Evolutionary conservation across 2,888 invertebrate genomes (phyloP).

Genomic region (Euplexia lucipara): DNA sequence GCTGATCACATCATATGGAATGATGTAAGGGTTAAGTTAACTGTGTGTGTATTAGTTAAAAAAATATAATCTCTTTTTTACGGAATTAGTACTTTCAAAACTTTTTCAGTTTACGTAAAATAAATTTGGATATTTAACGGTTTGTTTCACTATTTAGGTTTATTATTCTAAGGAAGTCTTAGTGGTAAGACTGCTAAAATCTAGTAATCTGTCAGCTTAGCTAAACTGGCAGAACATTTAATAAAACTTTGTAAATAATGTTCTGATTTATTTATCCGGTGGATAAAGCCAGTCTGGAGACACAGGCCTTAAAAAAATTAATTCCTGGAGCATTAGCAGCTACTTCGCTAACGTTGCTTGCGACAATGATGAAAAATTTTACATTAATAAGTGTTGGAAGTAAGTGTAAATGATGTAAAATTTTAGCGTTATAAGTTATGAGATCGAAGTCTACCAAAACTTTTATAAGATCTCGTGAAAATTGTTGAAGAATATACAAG

Average conservation of each 20-base stretch:
- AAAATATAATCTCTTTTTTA: too few species aligned
- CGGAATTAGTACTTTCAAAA: too few species aligned
- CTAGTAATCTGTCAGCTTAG: too few species aligned
- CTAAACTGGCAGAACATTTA: neutral
- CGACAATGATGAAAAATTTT: neutral
- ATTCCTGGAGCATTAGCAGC: too few species aligned
- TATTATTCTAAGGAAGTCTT: too few species aligned
- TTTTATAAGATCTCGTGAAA: neutral
- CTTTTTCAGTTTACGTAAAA: too few species aligned
- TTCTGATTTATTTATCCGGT: neutral
- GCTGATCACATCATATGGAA: too few species aligned
- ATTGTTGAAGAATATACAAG: neutral
- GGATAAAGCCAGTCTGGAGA: neutral
- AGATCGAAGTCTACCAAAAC: fast-evolving
- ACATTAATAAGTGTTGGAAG: neutral
- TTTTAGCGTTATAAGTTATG: neutral
- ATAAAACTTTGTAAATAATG: too few species aligned
- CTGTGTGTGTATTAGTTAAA: neutral
- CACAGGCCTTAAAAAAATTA: too few species aligned
- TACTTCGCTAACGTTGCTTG: neutral
- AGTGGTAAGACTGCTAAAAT: too few species aligned
- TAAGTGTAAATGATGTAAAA: neutral
- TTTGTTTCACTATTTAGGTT: too few species aligned
- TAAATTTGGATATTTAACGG: too few species aligned
- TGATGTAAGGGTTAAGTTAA: neutral